Evolutionary conservation across 2,797 vertebrate genomes (phyloP), one percentile per base, ranked within the genome.

Genomic region (Knipowitschia caucasica): DNA sequence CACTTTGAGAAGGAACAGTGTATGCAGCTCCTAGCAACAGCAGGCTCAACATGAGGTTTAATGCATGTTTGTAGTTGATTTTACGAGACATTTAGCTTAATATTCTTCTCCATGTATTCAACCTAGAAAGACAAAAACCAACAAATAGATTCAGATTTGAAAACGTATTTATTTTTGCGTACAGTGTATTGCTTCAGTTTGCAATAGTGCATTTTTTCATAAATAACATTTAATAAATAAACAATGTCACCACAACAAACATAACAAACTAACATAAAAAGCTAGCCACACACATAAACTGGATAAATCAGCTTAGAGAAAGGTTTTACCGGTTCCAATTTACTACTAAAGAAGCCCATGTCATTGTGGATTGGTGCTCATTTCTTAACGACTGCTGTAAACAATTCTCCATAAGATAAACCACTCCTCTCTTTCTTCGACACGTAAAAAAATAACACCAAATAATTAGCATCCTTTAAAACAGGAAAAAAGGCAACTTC

Each of bases 171-270:
- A 91, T 91, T 46, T 60, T 51, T 81, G 74, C 58, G 70, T 50
- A 56, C 75, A 86, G 77, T 86, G 71, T 90, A 92, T 91, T 92
- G 91, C 90, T 92, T 79, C 83, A 86, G 85, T 86, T 85, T 65
- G 68, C 84, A 83, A 85, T 82, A 89, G 90, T 92, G 90, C 91
- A 91, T 84, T 80, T 59, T 61, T 68, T 90, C 88, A 90, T 90
- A 91, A 93, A 93, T 91, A 93, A 86, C 70, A 85, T 81, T 82
- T 87, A 91, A 93, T 86, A 91, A 90, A 89, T 60, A 84, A 75
- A 46, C n/a, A 15, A 34, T 46, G 54, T 79, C 70, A 83, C 78
- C 69, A 89, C 84, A 73, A n/a, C n/a, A n/a, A n/a, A n/a, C n/a
- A n/a, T n/a, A n/a, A n/a, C 73, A 18, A 82, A 83, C 71, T 77